Evolutionary conservation across 2,113 vertebrate genomes (phyloP), one percentile per base, ranked within the genome.

Genomic region (Thalassoma bifasciatum): DNA sequence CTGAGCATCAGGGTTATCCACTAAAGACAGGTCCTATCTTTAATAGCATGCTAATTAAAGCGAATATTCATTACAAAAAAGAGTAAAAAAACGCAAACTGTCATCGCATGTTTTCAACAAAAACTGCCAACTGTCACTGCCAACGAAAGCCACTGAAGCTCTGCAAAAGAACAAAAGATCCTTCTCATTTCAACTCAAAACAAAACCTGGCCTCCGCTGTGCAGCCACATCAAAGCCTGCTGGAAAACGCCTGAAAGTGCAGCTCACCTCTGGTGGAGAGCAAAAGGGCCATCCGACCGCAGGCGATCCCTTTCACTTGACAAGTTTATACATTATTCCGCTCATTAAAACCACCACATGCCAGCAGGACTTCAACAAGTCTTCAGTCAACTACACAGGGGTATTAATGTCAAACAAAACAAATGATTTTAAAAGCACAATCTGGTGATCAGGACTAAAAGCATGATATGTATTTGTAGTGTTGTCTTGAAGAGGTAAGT

Each of bases 311-410:
- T 94, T 95, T 93, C 94, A 93, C 93, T 94, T 95, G 95, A 96
- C 95, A 96, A 95, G 89, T 94, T 95, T 93, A 95, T 96, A 94
- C 95, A 97, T 97, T 96, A 96, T 96, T 96, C 93, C 91, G 86
- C 93, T 97, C 95, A 96, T 96, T 95, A 96, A 93, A 92, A 93
- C 91, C 91, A 92, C 88, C 89, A 86, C 93, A 89, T 93, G 92
- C 92, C 92, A 94, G 93, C 92, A 91, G 91, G 89, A 90, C 93
- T 93, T 95, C 95, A 95, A 92, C 91, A 93, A 93, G 90, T 94
- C 94, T 93, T 95, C 91, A 66, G 81, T 90, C 85, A 89, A 72
- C 70, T 13, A 44, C 50, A 19, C 44, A 17, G 53, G 68, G 62
- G 71, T 47, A 65, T 56, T 49, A 61, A 22, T 66, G 69, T 71